A percentile compares a stretch with the other conserved stretches of the same genome.
These are phyloP conservation scores for Pseudoips prasinana DNA, from an alignment of 2,888 invertebrate species.

Conservation along the genomic window DNA sequence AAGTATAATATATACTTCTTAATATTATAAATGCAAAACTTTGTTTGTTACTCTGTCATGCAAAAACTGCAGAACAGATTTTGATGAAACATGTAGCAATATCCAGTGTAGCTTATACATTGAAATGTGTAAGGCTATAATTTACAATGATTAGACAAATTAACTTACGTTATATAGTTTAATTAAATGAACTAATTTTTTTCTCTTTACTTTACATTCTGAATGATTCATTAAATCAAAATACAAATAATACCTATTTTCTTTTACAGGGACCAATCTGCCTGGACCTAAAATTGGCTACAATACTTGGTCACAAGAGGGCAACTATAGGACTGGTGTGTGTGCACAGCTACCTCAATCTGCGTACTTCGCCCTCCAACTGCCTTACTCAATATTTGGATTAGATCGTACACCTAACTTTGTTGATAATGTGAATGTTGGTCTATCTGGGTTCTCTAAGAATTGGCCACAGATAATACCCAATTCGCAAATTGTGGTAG, in stretches of 20 bases:
- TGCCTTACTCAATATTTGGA: constrained; percentile 98
- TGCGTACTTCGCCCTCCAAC: constrained; percentile 94
- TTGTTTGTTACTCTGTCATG: too few relatives aligned
- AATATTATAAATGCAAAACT: background rate
- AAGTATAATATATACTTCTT: constrained; percentile 30
- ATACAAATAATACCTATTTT: background rate
- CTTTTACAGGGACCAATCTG: constrained; percentile 86
- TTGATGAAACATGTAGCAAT: too few relatives aligned
- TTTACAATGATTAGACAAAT: too few relatives aligned
- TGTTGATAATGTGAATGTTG: constrained; percentile 93
- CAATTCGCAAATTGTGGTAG: constrained; percentile 98
- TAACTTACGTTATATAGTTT: too few relatives aligned
- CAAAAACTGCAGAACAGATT: too few relatives aligned
- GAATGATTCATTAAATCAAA: too few relatives aligned
- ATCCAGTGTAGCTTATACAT: too few relatives aligned
- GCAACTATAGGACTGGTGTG: constrained; percentile 88
- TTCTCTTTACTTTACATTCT: too few relatives aligned
- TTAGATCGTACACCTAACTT: constrained; percentile 99
- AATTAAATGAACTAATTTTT: too few relatives aligned
- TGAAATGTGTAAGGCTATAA: too few relatives aligned
- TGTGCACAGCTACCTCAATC: constrained; percentile 96
- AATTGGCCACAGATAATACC: constrained; percentile 97
- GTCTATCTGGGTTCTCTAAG: constrained; percentile 85
- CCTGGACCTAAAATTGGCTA: constrained; percentile 95
- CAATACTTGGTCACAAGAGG: constrained; percentile 94